Evolutionary conservation across 2,113 vertebrate genomes (phyloP).

Genomic region (Carassius auratus): DNA sequence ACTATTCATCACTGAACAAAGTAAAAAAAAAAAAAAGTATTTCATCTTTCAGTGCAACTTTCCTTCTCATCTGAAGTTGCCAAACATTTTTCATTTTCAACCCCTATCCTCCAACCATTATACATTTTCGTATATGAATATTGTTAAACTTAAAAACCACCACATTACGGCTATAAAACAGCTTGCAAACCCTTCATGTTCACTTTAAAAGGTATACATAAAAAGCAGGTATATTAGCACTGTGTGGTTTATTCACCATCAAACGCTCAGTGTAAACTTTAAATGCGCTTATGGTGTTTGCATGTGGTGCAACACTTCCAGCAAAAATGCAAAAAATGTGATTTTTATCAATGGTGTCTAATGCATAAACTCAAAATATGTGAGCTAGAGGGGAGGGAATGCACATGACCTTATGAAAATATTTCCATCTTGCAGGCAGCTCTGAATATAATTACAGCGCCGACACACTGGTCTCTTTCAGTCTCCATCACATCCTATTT

Average conservation of each 20-base stretch:
- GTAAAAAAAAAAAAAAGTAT: neutral
- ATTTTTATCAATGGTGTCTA: constrained; percentile 36
- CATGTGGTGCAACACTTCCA: constrained; percentile 39
- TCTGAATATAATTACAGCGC: constrained; percentile 43
- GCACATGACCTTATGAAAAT: constrained; percentile 52
- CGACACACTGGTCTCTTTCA: constrained; percentile 50
- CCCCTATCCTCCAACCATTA: neutral
- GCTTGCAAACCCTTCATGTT: neutral
- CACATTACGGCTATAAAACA: neutral
- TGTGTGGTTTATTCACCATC: constrained; percentile 7
- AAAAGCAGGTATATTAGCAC: neutral
- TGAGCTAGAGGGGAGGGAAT: constrained; percentile 29
- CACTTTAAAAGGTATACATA: neutral
- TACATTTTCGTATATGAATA: neutral
- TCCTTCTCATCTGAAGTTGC: neutral
- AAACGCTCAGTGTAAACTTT: constrained; percentile 37
- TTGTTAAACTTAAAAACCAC: neutral
- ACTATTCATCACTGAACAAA: neutral
- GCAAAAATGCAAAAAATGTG: constrained; percentile 20
- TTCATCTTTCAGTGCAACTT: neutral
- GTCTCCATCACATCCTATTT: constrained; percentile 49
- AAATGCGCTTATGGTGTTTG: constrained; percentile 45
- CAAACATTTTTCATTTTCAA: neutral
- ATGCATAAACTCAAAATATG: constrained; percentile 48
- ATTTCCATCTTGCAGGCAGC: constrained; percentile 43